A percentile compares a stretch with the other conserved stretches of the same genome.
Conservation (phyloP, 2,888 invertebrate species). For the Polymixis flavicincta region DNA sequence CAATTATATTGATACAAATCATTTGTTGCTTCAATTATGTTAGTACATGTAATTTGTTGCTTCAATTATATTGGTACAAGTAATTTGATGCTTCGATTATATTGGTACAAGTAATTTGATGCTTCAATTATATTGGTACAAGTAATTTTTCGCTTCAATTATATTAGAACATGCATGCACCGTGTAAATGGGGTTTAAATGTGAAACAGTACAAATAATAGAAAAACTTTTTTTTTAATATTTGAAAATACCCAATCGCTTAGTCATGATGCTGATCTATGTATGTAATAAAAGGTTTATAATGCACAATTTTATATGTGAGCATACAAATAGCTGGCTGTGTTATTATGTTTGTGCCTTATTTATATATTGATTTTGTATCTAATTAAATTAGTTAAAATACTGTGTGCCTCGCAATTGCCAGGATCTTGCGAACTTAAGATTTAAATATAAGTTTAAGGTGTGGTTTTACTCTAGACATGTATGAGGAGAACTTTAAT, state of each 20-base stretch:
- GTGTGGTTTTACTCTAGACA: constrained; percentile 9
- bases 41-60: too few relatives aligned
- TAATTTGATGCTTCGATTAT: too few relatives aligned
- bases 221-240: background rate
- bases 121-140: too few relatives aligned
- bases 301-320: background rate
- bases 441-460: background rate
- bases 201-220: background rate
- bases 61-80: too few relatives aligned
- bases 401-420: constrained; percentile 23
- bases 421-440: constrained; percentile 42
- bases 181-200: background rate
- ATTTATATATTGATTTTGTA: constrained; percentile 21
- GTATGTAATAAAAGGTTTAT: background rate
- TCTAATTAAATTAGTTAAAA: constrained; percentile 11
- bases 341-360: constrained; percentile 48
- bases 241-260: background rate
- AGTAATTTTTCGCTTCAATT: too few relatives aligned
- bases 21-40: too few relatives aligned
- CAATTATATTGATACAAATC: too few relatives aligned
- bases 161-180: background rate
- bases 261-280: constrained; percentile 4
- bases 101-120: too few relatives aligned
- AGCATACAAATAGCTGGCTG: constrained; percentile 50
- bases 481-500: background rate